These are phyloP conservation scores for Trilocha varians DNA, from an alignment of 2,888 invertebrate genomes.

Conservation along the genomic window DNA sequence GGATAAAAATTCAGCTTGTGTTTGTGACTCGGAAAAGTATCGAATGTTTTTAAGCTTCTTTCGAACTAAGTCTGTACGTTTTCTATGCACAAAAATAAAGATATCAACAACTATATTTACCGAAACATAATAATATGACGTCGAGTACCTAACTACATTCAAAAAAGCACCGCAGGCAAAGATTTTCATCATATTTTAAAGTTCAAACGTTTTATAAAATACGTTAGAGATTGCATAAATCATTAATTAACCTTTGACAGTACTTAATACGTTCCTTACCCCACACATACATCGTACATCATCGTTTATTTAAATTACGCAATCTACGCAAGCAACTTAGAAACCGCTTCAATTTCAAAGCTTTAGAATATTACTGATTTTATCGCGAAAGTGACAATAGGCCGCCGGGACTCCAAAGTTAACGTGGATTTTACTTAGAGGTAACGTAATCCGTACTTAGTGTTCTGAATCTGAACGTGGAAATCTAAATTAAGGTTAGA, in stretches of 20 bases:
- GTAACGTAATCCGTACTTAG: neutral
- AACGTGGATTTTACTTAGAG: neutral
- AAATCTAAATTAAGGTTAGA: neutral
- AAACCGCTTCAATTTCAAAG: neutral
- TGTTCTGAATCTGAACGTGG: neutral
- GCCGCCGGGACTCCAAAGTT: neutral
- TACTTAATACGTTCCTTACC: neutral
- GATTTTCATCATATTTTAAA: no score
- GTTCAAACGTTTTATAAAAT: no score
- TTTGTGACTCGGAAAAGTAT: no score
- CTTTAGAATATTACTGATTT: neutral
- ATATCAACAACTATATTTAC: no score
- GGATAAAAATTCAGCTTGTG: neutral
- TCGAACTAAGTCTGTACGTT: no score
- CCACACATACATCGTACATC: neutral
- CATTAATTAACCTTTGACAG: no score
- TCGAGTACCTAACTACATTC: no score
- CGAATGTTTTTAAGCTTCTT: neutral
- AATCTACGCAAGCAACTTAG: neutral
- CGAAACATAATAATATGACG: no score
- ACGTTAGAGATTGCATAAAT: no score
- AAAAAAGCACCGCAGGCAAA: no score
- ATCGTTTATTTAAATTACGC: neutral
- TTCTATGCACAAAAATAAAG: no score
- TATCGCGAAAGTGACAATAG: neutral